These are phyloP conservation scores for Cotesia congregata DNA, from an alignment of 2,888 invertebrate genomes.

Conservation along the genomic window DNA sequence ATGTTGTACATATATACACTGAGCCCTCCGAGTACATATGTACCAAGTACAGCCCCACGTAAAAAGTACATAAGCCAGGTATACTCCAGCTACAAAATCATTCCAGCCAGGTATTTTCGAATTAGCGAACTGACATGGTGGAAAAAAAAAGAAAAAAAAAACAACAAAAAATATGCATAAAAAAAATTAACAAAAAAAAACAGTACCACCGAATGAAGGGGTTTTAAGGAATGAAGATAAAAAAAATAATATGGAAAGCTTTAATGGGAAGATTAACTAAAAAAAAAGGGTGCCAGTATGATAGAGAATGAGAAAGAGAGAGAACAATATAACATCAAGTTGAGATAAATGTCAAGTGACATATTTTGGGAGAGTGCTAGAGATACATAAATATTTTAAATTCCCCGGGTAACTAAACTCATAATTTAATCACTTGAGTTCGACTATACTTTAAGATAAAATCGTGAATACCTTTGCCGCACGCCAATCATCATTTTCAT, in stretches of 20 bases:
- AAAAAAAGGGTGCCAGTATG: neutral
- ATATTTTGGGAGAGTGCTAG: neutral
- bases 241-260: neutral
- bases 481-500: slow-evolving; percentile 32
- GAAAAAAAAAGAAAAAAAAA: slow-evolving; percentile 1
- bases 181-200: neutral
- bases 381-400: slow-evolving; percentile 1
- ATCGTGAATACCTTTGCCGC: neutral
- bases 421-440: slow-evolving; percentile 1
- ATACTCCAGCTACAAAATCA: slow-evolving; percentile 52
- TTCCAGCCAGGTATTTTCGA: slow-evolving; percentile 57
- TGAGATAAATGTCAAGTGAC: slow-evolving; percentile 1
- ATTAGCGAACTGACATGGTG: slow-evolving; percentile 53
- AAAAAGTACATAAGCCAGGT: slow-evolving; percentile 53
- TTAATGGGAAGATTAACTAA: neutral
- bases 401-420: neutral
- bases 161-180: neutral
- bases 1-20: slow-evolving; percentile 33
- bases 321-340: neutral
- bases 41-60: slow-evolving; percentile 39
- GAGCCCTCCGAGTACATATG: slow-evolving; percentile 33
- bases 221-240: neutral
- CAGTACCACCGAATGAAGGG: neutral
- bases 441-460: neutral
- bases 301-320: neutral